A percentile compares a stretch with the other conserved stretches of the same genome.
Evolutionary conservation across 2,113 vertebrate species (phyloP).

Genomic region (Nicator chloris): DNA sequence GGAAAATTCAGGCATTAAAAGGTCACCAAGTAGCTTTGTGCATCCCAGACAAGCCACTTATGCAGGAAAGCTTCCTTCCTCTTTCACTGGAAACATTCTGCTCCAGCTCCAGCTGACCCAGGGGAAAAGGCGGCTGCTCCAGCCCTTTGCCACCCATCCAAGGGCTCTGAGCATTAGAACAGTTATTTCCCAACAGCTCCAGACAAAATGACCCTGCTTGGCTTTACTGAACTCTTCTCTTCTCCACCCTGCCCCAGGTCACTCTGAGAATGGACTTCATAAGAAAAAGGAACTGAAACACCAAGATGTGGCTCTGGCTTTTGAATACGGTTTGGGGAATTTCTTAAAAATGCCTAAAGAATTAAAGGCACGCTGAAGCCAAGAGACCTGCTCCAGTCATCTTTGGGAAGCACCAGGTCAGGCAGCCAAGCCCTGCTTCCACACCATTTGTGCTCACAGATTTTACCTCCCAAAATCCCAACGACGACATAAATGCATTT

Average conservation of each 20-base stretch:
- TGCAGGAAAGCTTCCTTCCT: background rate
- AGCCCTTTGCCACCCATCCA: background rate
- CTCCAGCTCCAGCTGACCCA: background rate
- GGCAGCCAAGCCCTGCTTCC: background rate
- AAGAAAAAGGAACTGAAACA: background rate
- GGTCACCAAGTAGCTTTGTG: background rate
- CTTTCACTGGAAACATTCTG: background rate
- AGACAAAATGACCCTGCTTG: background rate
- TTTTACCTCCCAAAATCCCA: background rate
- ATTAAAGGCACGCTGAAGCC: background rate
- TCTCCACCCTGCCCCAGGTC: background rate
- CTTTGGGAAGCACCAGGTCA: background rate
- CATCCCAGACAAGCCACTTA: background rate
- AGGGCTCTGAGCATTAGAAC: fast-evolving
- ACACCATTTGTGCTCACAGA: background rate
- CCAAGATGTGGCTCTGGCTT: background rate
- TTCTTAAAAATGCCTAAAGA: background rate
- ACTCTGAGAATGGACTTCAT: background rate
- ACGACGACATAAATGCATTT: fast-evolving
- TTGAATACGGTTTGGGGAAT: background rate
- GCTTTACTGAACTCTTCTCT: background rate
- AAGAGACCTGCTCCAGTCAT: background rate
- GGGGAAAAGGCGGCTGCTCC: background rate
- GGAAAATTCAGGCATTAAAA: background rate
- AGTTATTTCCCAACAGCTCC: background rate